phyloP scores from a whole-genome alignment of 1,140 invertebrate species.

The Neelides sp. region DNA sequence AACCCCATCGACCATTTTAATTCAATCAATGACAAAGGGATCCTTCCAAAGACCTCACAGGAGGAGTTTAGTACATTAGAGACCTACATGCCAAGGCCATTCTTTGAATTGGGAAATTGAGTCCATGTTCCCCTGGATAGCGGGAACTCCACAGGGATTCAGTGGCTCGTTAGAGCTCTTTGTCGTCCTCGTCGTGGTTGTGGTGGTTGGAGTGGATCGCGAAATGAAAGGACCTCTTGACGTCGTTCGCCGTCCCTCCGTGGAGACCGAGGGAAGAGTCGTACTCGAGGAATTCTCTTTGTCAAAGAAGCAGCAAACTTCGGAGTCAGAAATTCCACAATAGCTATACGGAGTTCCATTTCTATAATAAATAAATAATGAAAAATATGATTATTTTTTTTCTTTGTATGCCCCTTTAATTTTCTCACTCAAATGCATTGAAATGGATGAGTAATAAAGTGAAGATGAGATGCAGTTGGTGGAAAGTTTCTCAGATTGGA shows the following conservation, averaged over 20 bases:
- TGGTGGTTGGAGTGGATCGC: background rate
- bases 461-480: background rate
- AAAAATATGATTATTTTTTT: too few relatives aligned
- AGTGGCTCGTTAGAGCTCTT: background rate
- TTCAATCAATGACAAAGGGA: too few relatives aligned
- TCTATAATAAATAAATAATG: slow-evolving; percentile 25
- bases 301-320: slow-evolving; percentile 39
- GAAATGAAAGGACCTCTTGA: slow-evolving; percentile 9
- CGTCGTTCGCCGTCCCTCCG: background rate
- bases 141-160: background rate
- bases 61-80: background rate
- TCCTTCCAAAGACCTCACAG: background rate
- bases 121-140: slow-evolving; percentile 10
- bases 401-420: background rate
- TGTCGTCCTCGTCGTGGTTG: background rate
- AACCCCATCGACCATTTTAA: background rate
- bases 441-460: slow-evolving; percentile 2
- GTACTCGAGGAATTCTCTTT: slow-evolving; percentile 2
- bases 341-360: slow-evolving; percentile 37
- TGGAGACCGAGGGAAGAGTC: background rate
- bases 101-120: slow-evolving; percentile 36
- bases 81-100: slow-evolving; percentile 42
- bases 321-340: slow-evolving; percentile 37
- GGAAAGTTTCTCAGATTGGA: background rate
- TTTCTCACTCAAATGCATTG: slow-evolving; percentile 7